Evolutionary conservation across 1,140 invertebrate genomes (phyloP), one percentile per base, ranked within the genome.

Genomic region (Microplitis mediator): DNA sequence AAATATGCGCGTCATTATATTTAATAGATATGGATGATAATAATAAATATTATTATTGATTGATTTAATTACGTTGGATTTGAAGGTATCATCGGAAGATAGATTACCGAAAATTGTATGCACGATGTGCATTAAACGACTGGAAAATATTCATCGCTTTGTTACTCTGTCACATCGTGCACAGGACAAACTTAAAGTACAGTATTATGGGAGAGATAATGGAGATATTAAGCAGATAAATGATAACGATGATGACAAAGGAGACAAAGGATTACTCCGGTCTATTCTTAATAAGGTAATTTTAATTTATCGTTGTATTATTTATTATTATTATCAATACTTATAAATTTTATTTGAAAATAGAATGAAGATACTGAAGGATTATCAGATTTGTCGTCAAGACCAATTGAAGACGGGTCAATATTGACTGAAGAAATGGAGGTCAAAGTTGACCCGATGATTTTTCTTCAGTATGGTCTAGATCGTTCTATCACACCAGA

Each of bases 381-480:
- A 23, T 23, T 23, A 11, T 45, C 39, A 9, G 6, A 45, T 11
- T 45, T 45, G 39, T 45, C 64, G 14, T 4, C 6, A 23, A 50
- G 61, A 16, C 54, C 52, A 32, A 58, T 39, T 4, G 80, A 83
- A 9, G 78, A 82, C 54, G 81, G 81, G 67, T 54, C 65, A 35
- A 78, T 77, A 32, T 78, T 81, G 80, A 82, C 79, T 68, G 89
- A 89, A 67, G 89, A 90, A 83, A 88, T 91, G 84, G 90, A 91
- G 82, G 89, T 91, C 0, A 88, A 87, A 73, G 84, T 91, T 4
- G 90, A 91, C 78, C 90, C 90, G 13, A 91, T 90, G 90, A 78
- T 90, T 72, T 89, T 90, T 81, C 81, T 91, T 31, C 86, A 89
- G 65, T 89, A 85, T 72, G 82, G 82, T 39, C 76, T 86, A 56